Evolutionary conservation across 2,113 vertebrate genomes (phyloP), one percentile per base, ranked within the genome.

Genomic region (Triplophysa dalaica): DNA sequence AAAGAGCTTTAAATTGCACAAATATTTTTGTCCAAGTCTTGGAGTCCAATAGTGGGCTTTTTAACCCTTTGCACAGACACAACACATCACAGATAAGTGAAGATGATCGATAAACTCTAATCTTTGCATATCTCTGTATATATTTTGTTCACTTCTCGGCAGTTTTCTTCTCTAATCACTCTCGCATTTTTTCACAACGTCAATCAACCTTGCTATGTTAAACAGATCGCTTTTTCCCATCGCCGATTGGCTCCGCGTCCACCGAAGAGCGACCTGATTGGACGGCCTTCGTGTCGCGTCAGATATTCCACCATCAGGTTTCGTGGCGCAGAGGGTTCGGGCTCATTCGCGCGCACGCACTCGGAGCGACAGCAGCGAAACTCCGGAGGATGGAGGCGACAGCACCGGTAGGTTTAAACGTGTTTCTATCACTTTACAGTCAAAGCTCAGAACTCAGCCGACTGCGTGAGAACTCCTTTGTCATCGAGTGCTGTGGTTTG

Each of bases 151-250:
- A 19, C 8, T 1, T 52, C 70, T 29, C 5, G 41, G 10, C 17
- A 58, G 54, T 21, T 21, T 45, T 2, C 26, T 3, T 65, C 66
- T 12, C 38, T 63, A 19, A 26, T 61, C 43, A 38, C 52, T 52
- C 43, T 76, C 38, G 52, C 81, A 90, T 90, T 88, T 85, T 89
- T 89, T 24, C 81, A 90, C 87, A 87, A 87, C 84, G 87, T 90
- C 92, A 91, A 91, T 90, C 93, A 89, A 94, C 83, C 91, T 85
- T 93, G 93, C 89, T 92, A 79, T 76, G 78, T 75, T 76, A 67
- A 64, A 45, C 64, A 68, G 81, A 19, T 10, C 24, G 75, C 67
- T 78, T 43, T 70, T 70, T 8, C 58, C 29, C 9, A 14, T 63
- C 79, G 80, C 64, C 64, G 90, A 93, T 92, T 91, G 92, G 92